Evolutionary conservation across 1,140 invertebrate genomes (phyloP), one percentile per base, ranked within the genome.

Genomic region (Drosophila arizonae): DNA sequence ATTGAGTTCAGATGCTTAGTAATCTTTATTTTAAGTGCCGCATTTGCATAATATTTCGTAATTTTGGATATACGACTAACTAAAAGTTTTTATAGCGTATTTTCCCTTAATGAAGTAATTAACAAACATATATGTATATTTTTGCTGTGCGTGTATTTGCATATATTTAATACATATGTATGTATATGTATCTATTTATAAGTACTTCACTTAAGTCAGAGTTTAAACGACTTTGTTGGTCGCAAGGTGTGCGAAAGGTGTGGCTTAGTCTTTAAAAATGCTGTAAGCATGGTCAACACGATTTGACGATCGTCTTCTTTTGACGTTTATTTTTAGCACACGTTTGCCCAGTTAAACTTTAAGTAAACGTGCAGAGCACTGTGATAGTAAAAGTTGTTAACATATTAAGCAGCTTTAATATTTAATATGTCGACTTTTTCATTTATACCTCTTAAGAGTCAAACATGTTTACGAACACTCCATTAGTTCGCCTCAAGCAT

Each of bases 1-100:
- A 80, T 80, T 72, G 81, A 74, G 71, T 39, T 55, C 76, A 72
- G 52, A 62, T 62, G 15, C 24, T 24, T 30, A 54, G 36, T 46
- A 51, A 54, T 41, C 21, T 51, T 46, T 56, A 41, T 68, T 62
- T 62, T 48, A 36, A 62, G 28, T 62, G 55, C 24, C 71, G 67
- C 68, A 69, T 50, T 66, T 41, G 21, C 60, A 46, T 10, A 67
- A 30, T n/a, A 30, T 24, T 10, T 36, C 33, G 10, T 11, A 41
- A 17, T 55, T 55, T 72, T 11, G 21, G 52, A n/a, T n/a, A n/a
- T 21, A 28, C 36, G 50, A 70, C 30, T 43, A 69, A 39, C 33
- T 39, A 51, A 39, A 41, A 39, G 28, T 28, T 9, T 54, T 30
- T 54, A 54, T 17, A 55, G 46, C 48, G 13, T 36, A 36, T 45